These are phyloP conservation scores for Ephestia elutella DNA, from an alignment of 1,140 invertebrate species.

Conservation along the genomic window DNA sequence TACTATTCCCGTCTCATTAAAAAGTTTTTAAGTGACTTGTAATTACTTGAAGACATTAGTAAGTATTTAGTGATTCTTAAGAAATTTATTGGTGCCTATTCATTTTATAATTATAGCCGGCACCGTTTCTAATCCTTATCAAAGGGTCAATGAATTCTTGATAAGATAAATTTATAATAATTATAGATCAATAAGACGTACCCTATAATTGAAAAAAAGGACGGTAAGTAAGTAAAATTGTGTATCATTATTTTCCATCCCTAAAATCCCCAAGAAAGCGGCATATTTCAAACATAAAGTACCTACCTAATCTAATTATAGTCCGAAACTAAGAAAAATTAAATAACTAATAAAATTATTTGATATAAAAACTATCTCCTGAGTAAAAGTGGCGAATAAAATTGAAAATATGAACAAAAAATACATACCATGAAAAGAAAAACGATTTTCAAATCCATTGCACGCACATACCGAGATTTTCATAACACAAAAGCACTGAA, in stretches of 20 bases:
- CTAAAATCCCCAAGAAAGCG: too few relatives aligned
- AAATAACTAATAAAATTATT: too few relatives aligned
- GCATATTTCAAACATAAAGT: too few relatives aligned
- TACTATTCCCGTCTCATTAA: neutral
- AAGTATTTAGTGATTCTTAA: slow-evolving; percentile 10
- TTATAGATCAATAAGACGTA: neutral
- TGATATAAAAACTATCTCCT: too few relatives aligned
- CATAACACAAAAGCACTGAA: slow-evolving; percentile 8
- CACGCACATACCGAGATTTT: neutral
- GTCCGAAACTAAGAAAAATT: too few relatives aligned
- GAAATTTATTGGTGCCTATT: slow-evolving; percentile 9
- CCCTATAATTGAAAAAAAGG: neutral
- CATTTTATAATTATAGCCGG: slow-evolving; percentile 3
- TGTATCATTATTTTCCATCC: too few relatives aligned
- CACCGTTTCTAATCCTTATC: slow-evolving; percentile 10
- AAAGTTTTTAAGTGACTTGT: slow-evolving; percentile 3
- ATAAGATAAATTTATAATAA: slow-evolving; percentile 22
- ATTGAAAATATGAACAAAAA: slow-evolving; percentile 11
- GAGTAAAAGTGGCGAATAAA: slow-evolving; percentile 1
- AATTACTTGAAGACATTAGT: slow-evolving; percentile 14
- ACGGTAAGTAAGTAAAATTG: too few relatives aligned
- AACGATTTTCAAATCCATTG: neutral
- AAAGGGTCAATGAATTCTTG: slow-evolving; percentile 24
- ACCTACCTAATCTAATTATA: too few relatives aligned
- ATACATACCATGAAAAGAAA: slow-evolving; percentile 24